Conservation (phyloP, 2,888 invertebrate genomes). For the Anticlea derivata region DNA sequence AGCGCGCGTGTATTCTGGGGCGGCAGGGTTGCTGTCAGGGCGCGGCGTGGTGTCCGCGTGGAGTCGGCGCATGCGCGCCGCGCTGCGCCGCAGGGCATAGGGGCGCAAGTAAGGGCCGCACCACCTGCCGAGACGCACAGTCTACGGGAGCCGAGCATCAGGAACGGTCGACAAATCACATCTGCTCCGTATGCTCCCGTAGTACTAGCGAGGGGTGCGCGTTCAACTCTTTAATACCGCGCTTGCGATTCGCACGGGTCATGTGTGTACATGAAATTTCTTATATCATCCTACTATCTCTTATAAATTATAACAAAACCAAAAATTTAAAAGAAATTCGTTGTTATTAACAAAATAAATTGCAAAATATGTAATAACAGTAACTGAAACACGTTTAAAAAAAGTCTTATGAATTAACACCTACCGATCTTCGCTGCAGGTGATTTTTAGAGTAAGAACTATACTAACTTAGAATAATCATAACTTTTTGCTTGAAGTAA, state of each 20-base stretch:
- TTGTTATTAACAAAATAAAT: no score
- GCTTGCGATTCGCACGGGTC: background rate
- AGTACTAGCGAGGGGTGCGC: constrained; percentile 10
- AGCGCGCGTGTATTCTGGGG: background rate
- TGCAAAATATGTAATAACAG: no score
- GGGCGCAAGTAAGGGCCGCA: constrained; percentile 13
- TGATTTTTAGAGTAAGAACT: background rate
- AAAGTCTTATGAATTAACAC: background rate
- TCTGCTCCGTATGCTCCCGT: constrained; percentile 8
- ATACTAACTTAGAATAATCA: background rate
- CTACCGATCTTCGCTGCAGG: background rate
- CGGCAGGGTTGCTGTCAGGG: constrained; percentile 15
- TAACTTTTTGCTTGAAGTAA: no score
- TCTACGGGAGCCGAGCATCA: constrained; percentile 4
- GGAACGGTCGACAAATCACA: constrained; percentile 5
- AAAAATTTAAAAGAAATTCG: no score
- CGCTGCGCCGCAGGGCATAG: background rate
- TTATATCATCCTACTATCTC: background rate
- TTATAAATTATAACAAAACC: no score
- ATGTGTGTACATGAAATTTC: background rate
- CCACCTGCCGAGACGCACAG: constrained; percentile 21
- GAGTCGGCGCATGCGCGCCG: constrained; percentile 20
- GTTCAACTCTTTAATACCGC: constrained; percentile 22
- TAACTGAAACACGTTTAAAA: no score
- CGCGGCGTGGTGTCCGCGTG: constrained; percentile 23